These are phyloP conservation scores for Caenorhabditis doughertyi DNA, from an alignment of 2,888 invertebrate species.

Conservation along the genomic window DNA sequence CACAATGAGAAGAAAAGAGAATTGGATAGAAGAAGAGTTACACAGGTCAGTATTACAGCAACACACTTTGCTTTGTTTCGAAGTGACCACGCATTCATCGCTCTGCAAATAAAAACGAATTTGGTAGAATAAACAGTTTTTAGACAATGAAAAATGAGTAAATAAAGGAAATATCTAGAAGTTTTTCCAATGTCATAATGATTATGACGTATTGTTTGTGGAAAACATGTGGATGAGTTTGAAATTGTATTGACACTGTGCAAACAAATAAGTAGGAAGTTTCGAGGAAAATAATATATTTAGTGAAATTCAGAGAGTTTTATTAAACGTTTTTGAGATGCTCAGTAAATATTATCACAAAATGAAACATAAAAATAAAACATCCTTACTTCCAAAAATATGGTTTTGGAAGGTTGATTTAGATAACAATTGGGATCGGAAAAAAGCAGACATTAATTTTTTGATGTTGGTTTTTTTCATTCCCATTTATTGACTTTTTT, in stretches of 20 bases:
- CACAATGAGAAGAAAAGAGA: conserved; percentile 3
- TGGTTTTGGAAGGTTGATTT: too few species aligned
- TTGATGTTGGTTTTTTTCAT: too few species aligned
- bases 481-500: too few species aligned
- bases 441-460: too few species aligned
- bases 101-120: conserved; percentile 35
- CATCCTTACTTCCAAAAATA: too few species aligned
- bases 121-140: not conserved
- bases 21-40: conserved; percentile 32
- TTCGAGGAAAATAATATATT: not conserved
- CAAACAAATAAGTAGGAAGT: conserved; percentile 4
- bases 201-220: not conserved
- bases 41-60: conserved; percentile 63
- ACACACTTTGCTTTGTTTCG: conserved; percentile 56
- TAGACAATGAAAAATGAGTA: not conserved
- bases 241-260: conserved; percentile 4
- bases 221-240: not conserved
- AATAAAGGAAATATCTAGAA: not conserved
- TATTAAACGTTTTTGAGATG: not conserved
- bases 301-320: not conserved
- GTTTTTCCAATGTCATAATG: not conserved
- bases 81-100: conserved; percentile 62
- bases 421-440: too few species aligned
- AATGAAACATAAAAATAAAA: too few species aligned
- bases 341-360: too few species aligned